Percentiles rank a stretch among this genome's conserved stretches.
These are phyloP conservation scores for Nesospiza acunhae DNA, from an alignment of 2,113 vertebrate genomes.

Conservation along the genomic window DNA sequence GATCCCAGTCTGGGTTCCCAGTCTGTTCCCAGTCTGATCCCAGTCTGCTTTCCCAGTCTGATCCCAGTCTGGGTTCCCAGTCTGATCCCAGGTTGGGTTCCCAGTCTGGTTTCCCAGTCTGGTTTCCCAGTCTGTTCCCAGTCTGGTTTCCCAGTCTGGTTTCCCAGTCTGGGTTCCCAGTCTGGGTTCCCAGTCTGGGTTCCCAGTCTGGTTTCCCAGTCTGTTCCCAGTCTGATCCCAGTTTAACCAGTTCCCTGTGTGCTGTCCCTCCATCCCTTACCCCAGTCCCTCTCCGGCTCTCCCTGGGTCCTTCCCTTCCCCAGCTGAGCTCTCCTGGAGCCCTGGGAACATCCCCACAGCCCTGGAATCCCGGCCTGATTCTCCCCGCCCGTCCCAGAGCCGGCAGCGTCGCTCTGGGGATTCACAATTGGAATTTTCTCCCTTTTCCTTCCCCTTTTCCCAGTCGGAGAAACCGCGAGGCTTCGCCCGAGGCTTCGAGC, in stretches of 20 bases:
- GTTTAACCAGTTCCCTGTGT: not conserved
- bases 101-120: too few species aligned
- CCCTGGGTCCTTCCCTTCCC: not conserved
- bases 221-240: not conserved
- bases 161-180: not conserved
- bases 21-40: too few species aligned
- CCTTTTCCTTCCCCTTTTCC: not conserved
- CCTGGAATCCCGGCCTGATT: not conserved
- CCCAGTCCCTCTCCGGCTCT: not conserved
- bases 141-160: too few species aligned
- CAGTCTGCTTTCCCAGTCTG: too few species aligned
- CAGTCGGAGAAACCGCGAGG: slow-evolving; percentile 93
- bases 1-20: too few species aligned
- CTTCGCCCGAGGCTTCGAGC: slow-evolving; percentile 92
- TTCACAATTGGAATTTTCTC: not conserved
- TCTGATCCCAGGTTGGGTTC: not conserved
- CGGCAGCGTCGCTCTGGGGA: accelerated
- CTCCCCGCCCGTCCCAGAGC: not conserved
- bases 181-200: not conserved
- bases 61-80: not conserved
- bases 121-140: too few species aligned
- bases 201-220: not conserved
- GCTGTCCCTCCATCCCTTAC: not conserved
- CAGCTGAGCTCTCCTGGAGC: not conserved
- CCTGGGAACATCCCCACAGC: accelerated